Evolutionary conservation across 2,888 invertebrate genomes (phyloP).

Genomic region (Villa cingulata): DNA sequence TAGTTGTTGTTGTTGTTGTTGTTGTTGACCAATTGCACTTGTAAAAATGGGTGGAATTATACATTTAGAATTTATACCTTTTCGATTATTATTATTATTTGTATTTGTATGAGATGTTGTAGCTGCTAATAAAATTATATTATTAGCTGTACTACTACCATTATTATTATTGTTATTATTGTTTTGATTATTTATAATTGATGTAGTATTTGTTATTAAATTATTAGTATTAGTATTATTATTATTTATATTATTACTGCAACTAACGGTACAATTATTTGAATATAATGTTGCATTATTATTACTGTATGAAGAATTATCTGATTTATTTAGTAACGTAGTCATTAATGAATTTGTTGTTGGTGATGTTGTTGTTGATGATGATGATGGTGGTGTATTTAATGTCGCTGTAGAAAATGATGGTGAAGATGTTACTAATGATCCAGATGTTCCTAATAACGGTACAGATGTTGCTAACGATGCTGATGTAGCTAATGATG

Average conservation of each 20-base stretch:
- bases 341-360: slow-evolving; percentile 1
- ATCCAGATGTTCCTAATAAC: slow-evolving; percentile 24
- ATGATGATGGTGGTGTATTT: neutral
- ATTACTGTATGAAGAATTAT: no score
- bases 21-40: slow-evolving; percentile 5
- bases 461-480: slow-evolving; percentile 10
- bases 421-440: slow-evolving; percentile 16
- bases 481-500: slow-evolving; percentile 12
- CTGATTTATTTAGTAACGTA: neutral
- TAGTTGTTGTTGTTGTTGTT: slow-evolving; percentile 19
- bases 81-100: no score
- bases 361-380: neutral
- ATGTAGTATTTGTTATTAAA: slow-evolving; percentile 1
- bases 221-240: neutral
- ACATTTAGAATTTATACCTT: no score
- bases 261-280: neutral
- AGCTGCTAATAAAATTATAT: neutral
- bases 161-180: neutral
- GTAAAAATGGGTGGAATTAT: no score
- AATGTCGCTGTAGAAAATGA: neutral
- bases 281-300: no score
- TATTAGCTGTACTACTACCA: neutral
- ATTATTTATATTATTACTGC: neutral
- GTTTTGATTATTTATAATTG: neutral
- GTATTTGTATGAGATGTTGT: neutral